Base-by-base conservation (phyloP, 2,797 vertebrate species). In the Galago senegalensis region DNA sequence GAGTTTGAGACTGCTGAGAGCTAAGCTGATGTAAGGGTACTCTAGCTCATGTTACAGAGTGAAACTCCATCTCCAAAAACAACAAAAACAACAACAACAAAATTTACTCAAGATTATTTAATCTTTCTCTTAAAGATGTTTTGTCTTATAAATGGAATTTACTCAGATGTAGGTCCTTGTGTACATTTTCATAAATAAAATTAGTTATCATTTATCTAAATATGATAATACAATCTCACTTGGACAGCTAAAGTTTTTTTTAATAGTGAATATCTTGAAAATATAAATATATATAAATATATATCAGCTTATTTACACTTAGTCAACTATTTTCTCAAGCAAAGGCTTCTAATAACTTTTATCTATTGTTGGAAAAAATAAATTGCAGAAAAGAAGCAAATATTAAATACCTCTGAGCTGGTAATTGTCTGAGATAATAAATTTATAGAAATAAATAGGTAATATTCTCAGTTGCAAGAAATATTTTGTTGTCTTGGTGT, bases 371-470 rank as follows among this genome's bases (percentile, higher is more conserved):
- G 27, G 3, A 81, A 73, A 65, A 11, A 93, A 73, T 87, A 67
- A 49, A 27, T 95, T 93, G 18, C 53, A 91, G 60, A 80, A 61
- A n/a, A 91, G 37, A 79, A 95, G 25, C 8, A 92, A 90, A 91
- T 46, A 86, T 83, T 60, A 94, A 96, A 83, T 63, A 91, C 9
- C 21, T 86, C 31, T 88, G 60, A 65, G 53, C 79, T n/a, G 93
- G 87, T 91, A 77, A 95, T 89, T 94, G 2, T 67, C 92, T 90
- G 79, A 97, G 76, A 56, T 93, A 37, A 93, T 73, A 84, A 89
- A 91, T 95, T 96, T 91, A 91, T 83, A 87, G 70, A 92, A 95
- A 87, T 79, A 96, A 94, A 65, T 76, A 73, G 25, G 56, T 86
- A 96, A 93, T 88, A 95, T 84, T 94, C 69, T 53, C 43, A 96